Evolutionary conservation across 2,888 invertebrate genomes (phyloP).

Genomic region (Drosophila subquinaria): DNA sequence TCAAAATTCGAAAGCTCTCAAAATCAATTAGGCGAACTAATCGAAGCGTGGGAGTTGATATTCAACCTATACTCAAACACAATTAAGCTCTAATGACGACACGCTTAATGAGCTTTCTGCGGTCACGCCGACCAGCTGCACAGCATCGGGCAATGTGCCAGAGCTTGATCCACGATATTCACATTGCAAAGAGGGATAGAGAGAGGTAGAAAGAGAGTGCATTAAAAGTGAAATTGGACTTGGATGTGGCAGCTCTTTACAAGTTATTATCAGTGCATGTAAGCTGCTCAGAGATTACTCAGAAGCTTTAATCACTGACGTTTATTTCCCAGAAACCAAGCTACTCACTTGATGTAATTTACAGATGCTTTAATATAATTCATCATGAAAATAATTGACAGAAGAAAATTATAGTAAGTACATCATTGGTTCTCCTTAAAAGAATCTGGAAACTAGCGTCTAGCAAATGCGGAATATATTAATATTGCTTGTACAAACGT

Average conservation of each 20-base stretch:
- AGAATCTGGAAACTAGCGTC: too few species aligned
- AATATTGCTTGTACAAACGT: too few species aligned
- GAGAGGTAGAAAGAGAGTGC: neutral
- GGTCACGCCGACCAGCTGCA: slow-evolving; percentile 17
- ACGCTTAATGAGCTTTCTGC: slow-evolving; percentile 31
- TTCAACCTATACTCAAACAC: slow-evolving; percentile 23
- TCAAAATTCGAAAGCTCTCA: slow-evolving; percentile 49
- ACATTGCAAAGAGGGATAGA: neutral
- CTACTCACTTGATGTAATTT: neutral
- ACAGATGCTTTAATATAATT: neutral
- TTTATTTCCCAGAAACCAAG: neutral
- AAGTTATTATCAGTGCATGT: slow-evolving; percentile 1
- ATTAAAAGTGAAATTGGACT: neutral
- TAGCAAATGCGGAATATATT: too few species aligned
- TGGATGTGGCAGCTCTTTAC: neutral
- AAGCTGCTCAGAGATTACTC: neutral
- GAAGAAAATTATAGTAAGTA: neutral
- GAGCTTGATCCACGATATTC: slow-evolving; percentile 7
- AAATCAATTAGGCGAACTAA: slow-evolving; percentile 63
- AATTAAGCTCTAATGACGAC: slow-evolving; percentile 48
- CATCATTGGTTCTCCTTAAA: too few species aligned
- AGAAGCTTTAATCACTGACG: neutral
- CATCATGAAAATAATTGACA: neutral
- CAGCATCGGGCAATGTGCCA: slow-evolving; percentile 8
- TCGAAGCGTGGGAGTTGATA: slow-evolving; percentile 34